Evolutionary conservation across 2,113 vertebrate species (phyloP).

Genomic region (Phalacrocorax pelagicus): DNA sequence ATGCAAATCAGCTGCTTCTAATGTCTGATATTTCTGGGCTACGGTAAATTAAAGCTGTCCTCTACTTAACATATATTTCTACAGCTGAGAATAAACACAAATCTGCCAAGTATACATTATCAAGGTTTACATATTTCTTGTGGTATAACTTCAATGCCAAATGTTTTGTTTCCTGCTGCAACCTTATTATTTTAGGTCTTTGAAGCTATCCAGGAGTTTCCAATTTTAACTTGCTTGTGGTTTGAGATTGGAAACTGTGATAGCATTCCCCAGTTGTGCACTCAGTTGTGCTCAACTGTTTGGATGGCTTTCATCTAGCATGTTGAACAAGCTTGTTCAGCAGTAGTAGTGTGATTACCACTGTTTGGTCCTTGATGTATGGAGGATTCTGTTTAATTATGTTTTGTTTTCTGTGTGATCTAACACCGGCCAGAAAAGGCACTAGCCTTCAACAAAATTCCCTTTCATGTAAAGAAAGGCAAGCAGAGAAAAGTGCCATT

Average conservation of each 20-base stretch:
- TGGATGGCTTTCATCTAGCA: background rate
- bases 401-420: background rate
- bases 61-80: slow-evolving; percentile 26
- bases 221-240: slow-evolving; percentile 16
- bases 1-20: background rate
- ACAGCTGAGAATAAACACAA: slow-evolving; percentile 14
- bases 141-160: background rate
- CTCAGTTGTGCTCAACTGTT: background rate
- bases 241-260: background rate
- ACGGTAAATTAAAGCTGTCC: background rate
- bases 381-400: background rate
- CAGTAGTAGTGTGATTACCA: background rate
- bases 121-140: slow-evolving; percentile 13
- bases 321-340: background rate
- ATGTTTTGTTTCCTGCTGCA: slow-evolving; percentile 18
- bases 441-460: background rate
- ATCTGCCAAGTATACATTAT: background rate
- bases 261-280: background rate
- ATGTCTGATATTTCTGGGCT: slow-evolving; percentile 6
- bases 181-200: slow-evolving; percentile 26
- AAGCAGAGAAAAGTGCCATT: background rate
- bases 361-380: background rate
- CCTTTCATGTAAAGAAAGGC: background rate
- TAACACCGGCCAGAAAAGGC: background rate
- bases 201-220: slow-evolving; percentile 35